Base-by-base conservation (phyloP, 1,140 invertebrate species). In the Trichogramma pretiosum region DNA sequence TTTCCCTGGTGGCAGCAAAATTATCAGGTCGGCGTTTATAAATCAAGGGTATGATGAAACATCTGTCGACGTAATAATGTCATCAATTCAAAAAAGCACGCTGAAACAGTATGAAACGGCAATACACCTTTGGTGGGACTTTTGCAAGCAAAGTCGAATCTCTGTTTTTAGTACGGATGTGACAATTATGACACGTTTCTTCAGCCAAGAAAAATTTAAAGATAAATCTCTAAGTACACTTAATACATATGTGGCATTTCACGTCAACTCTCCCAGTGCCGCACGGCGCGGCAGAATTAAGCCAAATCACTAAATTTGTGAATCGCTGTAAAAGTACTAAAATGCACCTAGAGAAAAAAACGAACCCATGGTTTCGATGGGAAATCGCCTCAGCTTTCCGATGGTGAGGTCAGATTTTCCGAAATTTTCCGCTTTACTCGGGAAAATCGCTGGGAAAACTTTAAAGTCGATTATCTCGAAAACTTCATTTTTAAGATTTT, bases 1-100 rank as follows among this genome's bases (percentile, higher is more conserved):
- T 64, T 55, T 48, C 47, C 59, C 41, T 62, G 55, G 47, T 52
- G 14, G 48, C 45, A 19, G 48, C 38, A 23, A 38, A 19, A 16
- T 41, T 54, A 22, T 54, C 48, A 18, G 10, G 3, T 11, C 50
- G 32, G 47, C 50, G 8, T 49, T 32, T 21, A 8, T 10, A 5
- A 19, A 3, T 17, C 46, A 14, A 26, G 50, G 40, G n/a, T 13
- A 36, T 17, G 44, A 46, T 9, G 33, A 38, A 10, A 19, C 32
- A 28, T 14, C 50, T 1, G 4, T 45, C 1, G 17, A 24, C 2
- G 22, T 50, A 0, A 39, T 51, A n/a, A 11, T 49, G 7, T 22
- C 35, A 3, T 52, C 37, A 2, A 2, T 49, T 3, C 16, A 40
- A 4, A 21, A 16, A 40, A 11, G 35, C 10, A 53, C 45, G 0